Conservation (phyloP, 2,797 vertebrate species). For the Hephaestus fuliginosus region DNA sequence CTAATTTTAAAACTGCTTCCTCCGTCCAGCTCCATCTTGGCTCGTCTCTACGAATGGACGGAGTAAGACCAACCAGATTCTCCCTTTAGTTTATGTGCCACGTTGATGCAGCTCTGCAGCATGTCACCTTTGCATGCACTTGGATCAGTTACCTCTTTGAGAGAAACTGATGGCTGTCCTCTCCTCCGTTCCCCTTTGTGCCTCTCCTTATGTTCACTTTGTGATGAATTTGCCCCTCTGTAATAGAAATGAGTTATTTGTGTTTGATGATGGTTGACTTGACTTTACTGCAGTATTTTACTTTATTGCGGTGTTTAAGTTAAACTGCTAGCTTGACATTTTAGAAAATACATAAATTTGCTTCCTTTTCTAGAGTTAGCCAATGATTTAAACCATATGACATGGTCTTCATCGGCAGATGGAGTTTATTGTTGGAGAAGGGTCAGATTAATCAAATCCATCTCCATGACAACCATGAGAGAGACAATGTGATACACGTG, state of each 20-base stretch:
- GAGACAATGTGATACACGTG: too few species aligned
- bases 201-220: not conserved
- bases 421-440: too few species aligned
- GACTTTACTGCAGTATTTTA: not conserved
- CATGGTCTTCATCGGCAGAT: too few species aligned
- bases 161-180: not conserved
- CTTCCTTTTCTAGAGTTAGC: too few species aligned
- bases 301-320: not conserved
- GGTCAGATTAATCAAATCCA: too few species aligned
- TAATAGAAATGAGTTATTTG: not conserved
- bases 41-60: slow-evolving; percentile 66
- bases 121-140: slow-evolving; percentile 55
- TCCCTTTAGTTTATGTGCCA: not conserved
- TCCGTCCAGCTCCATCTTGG: slow-evolving; percentile 63
- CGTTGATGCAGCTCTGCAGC: slow-evolving; percentile 48
- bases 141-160: not conserved
- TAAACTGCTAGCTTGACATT: not conserved
- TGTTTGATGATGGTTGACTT: not conserved
- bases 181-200: not conserved
- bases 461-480: too few species aligned
- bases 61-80: slow-evolving; percentile 62
- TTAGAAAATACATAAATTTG: too few species aligned
- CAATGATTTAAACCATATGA: too few species aligned
- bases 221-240: not conserved
- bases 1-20: slow-evolving; percentile 35